Base-by-base conservation (phyloP, 2,797 vertebrate genomes). In the Mus spretus region DNA sequence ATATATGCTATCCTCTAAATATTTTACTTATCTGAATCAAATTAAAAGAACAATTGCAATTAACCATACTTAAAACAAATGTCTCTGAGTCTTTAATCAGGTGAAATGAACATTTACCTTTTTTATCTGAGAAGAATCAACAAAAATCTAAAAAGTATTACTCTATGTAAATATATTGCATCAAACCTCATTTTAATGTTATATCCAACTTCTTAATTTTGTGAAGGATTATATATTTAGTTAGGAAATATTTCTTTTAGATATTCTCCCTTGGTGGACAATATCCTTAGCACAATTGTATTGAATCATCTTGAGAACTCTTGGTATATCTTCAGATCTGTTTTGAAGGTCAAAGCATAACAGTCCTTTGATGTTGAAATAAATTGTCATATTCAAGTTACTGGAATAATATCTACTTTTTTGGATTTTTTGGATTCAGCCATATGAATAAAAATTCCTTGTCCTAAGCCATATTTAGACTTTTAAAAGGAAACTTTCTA, bases 311-410 rank as follows among this genome's bases (percentile, higher is more conserved):
- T n/a, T 87, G 24, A 86, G 11, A 74, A 77, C 1, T 83, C 34
- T 40, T 88, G 22, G 95, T 75, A 22, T 65, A 2, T 5, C 40
- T 94, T 93, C 11, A 87, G 19, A 72, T 80, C 2, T 72, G 22
- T 82, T 90, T 72, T 87, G 50, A 95, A 59, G 14, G 7, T 75
- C 10, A 89, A 91, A 84, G 44, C 50, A 53, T 0, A 15, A n/a
- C 6, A 57, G 13, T 59, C 1, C 55, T 7, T 40, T 72, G 8
- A 72, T 78, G 90, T 85, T 70, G n/a, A 40, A 93, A 93, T 61
- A 80, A 67, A 14, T 82, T 91, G 37, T 20, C 14, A 75, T 86
- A 65, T 34, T 22, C 15, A 88, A 92, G 93, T 20, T 86, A 86
- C 59, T 19, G 77, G 47, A 72, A 72, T 79, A 88, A 80, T 81